phyloP scores from a whole-genome alignment of 2,888 invertebrate species.

The Physocephala rufipes region DNA sequence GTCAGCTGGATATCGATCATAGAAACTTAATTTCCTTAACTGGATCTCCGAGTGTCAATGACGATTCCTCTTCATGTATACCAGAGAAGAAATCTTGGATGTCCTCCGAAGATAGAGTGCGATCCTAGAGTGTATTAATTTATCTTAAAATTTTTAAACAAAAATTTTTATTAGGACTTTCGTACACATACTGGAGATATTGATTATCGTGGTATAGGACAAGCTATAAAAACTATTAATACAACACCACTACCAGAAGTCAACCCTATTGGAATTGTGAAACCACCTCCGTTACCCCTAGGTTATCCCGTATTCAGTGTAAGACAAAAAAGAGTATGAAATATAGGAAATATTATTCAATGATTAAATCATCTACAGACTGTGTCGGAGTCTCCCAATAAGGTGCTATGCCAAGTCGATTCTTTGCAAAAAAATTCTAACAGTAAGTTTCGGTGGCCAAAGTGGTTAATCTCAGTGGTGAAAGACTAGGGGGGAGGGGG shows the following conservation, averaged over 20 bases:
- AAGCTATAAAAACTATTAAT: conserved; percentile 45
- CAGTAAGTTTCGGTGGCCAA: conserved; percentile 50
- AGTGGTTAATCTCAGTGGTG: not conserved
- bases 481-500: too few relatives aligned
- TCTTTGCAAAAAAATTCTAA: conserved; percentile 59
- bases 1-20: conserved; percentile 78
- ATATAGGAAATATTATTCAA: not conserved
- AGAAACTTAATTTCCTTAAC: conserved; percentile 85
- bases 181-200: conserved; percentile 53
- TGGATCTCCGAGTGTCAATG: conserved; percentile 70
- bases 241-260: conserved; percentile 37
- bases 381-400: conserved; percentile 24
- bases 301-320: conserved; percentile 39
- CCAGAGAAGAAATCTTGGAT: conserved; percentile 49
- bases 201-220: conserved; percentile 54
- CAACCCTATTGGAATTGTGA: conserved; percentile 13
- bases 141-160: conserved; percentile 6
- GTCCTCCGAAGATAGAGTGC: conserved; percentile 46
- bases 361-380: conserved; percentile 7
- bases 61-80: conserved; percentile 35
- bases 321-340: not conserved
- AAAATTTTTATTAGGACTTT: conserved; percentile 51
- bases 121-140: not conserved
- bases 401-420: conserved; percentile 15
- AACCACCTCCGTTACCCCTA: conserved; percentile 44